A percentile compares a stretch with the other conserved stretches of the same genome.
Conservation (phyloP, 2,888 invertebrate species). For the Suillia variegata region DNA sequence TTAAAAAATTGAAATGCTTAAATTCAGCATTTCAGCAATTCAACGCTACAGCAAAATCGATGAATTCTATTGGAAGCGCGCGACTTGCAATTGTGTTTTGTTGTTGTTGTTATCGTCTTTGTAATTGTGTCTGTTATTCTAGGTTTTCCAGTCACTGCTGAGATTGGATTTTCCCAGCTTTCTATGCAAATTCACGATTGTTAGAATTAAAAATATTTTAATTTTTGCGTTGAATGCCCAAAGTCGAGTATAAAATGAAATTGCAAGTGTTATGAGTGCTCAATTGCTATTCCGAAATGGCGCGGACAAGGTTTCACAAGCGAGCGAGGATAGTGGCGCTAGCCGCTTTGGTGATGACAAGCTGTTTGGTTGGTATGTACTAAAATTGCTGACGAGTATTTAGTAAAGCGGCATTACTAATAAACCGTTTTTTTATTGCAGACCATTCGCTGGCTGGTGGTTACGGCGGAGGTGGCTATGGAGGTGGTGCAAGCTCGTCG, state of each 20-base stretch:
- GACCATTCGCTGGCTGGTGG: conserved; percentile 17
- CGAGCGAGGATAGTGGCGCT: conserved; percentile 7
- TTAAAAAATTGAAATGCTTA: too few relatives aligned
- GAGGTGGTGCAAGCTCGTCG: conserved; percentile 25
- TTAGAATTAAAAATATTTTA: background rate
- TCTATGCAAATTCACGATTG: conserved; percentile 26
- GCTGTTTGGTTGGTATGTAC: conserved; percentile 18
- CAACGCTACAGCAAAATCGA: too few relatives aligned
- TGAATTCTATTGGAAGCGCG: too few relatives aligned
- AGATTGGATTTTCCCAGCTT: conserved; percentile 35
- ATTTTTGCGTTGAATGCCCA: background rate
- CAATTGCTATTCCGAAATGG: conserved; percentile 20
- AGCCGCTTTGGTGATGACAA: conserved; percentile 8
- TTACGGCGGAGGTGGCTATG: conserved; percentile 26
- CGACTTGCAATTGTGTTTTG: too few relatives aligned
- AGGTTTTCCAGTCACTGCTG: too few relatives aligned
- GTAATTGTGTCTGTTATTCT: too few relatives aligned
- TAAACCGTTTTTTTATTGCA: conserved; percentile 13
- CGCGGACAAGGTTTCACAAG: background rate
- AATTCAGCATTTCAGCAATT: too few relatives aligned
- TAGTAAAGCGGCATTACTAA: too few relatives aligned
- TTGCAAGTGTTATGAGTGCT: background rate
- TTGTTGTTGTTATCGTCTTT: too few relatives aligned
- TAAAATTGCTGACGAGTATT: too few relatives aligned
- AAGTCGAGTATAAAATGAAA: conserved; percentile 21